Conservation (phyloP, 2,888 invertebrate species). For the Hirtodrosophila duncani region DNA sequence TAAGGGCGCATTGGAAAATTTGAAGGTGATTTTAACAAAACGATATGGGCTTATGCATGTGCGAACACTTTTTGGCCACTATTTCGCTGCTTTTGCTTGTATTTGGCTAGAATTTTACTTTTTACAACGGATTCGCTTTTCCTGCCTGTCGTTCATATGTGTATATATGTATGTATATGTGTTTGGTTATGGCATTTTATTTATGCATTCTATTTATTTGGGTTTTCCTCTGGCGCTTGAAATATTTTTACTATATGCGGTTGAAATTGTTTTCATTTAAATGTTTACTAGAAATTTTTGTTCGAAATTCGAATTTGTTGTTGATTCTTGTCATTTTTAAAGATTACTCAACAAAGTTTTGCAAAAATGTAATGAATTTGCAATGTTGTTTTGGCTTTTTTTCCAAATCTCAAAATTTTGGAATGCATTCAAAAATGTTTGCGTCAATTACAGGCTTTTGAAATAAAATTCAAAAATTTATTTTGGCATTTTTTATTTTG, state of each 20-base stretch:
- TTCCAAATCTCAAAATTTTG: no score
- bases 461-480: constrained; percentile 16
- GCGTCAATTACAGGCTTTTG: constrained; percentile 30
- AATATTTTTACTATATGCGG: constrained; percentile 37
- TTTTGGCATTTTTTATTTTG: constrained; percentile 16
- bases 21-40: no score
- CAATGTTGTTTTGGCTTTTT: background rate
- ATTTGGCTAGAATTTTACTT: constrained; percentile 54
- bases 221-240: constrained; percentile 27
- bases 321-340: constrained; percentile 15
- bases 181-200: constrained; percentile 47
- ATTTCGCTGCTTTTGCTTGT: constrained; percentile 14
- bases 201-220: constrained; percentile 43
- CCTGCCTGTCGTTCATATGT: constrained; percentile 35
- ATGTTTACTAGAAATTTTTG: background rate
- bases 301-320: constrained; percentile 20
- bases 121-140: constrained; percentile 56
- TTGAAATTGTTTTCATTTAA: constrained; percentile 26
- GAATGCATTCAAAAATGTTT: constrained; percentile 24
- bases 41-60: constrained; percentile 15
- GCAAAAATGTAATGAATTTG: constrained; percentile 8
- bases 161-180: constrained; percentile 40
- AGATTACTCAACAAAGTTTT: constrained; percentile 5
- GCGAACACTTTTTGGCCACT: constrained; percentile 1
- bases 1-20: no score